A percentile compares a stretch with the other conserved stretches of the same genome.
phyloP scores from a whole-genome alignment of 1,140 invertebrate species.

The Telenomus remus region DNA sequence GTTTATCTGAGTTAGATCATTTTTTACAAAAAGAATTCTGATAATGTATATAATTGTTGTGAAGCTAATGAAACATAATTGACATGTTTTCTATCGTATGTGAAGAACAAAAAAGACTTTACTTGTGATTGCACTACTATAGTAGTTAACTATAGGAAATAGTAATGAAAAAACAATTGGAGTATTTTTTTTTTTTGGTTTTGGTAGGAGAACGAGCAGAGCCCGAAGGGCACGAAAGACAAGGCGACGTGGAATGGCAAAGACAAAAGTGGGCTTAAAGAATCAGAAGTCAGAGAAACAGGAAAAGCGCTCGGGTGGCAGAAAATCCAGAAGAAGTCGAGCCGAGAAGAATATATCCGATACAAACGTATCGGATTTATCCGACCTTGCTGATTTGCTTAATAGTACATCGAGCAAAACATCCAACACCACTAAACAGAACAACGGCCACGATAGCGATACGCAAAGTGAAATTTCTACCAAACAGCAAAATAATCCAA shows the following conservation, averaged over 20 bases:
- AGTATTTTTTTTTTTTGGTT: no score
- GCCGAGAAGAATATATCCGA: background rate
- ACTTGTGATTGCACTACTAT: no score
- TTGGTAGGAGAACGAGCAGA: background rate
- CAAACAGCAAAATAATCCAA: background rate
- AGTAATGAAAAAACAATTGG: no score
- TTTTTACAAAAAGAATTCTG: no score
- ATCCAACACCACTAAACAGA: slow-evolving; percentile 2
- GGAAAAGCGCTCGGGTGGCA: background rate
- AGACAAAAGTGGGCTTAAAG: background rate
- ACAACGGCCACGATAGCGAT: slow-evolving; percentile 3
- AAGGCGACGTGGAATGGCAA: background rate
- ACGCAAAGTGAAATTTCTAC: background rate
- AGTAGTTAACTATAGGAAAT: no score
- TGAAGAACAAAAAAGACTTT: no score
- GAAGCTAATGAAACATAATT: no score
- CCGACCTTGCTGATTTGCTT: slow-evolving; percentile 1
- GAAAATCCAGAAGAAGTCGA: background rate
- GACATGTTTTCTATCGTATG: no score
- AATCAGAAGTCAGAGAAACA: no score
- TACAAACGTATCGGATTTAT: background rate
- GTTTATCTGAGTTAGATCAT: no score
- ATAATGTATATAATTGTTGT: no score
- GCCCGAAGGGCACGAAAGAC: background rate
- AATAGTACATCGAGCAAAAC: background rate